These are phyloP conservation scores for Hexactinellida sp. DNA, from an alignment of 37 sponge, comb jelly and placozoan species.

Conservation along the genomic window DNA sequence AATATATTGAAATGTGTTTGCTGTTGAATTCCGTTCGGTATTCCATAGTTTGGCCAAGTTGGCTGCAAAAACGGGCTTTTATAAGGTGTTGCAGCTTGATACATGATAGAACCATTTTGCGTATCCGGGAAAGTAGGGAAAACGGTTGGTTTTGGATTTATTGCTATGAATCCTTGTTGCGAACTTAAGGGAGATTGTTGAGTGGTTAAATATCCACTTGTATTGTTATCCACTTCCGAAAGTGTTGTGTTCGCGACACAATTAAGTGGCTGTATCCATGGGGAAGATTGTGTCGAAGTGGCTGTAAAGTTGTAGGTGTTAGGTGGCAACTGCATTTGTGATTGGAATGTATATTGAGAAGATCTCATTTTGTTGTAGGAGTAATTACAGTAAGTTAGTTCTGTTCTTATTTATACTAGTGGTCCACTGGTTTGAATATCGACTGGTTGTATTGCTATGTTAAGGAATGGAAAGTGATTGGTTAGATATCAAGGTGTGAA, in stretches of 20 bases:
- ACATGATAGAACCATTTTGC: neutral
- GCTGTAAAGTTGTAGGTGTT: neutral
- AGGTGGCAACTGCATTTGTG: neutral
- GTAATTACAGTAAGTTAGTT: too few relatives aligned
- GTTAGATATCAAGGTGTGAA: too few relatives aligned
- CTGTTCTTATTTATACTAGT: too few relatives aligned
- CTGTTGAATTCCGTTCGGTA: neutral
- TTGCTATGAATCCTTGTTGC: neutral
- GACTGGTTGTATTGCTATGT: too few relatives aligned
- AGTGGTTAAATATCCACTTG: neutral
- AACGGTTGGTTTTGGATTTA: neutral
- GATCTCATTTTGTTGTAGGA: constrained; percentile 16
- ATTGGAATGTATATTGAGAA: neutral
- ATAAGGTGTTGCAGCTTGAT: neutral
- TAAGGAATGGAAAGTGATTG: too few relatives aligned
- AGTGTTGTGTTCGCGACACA: neutral
- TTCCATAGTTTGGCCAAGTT: neutral
- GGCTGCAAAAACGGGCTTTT: neutral
- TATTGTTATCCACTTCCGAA: neutral
- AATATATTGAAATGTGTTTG: neutral
- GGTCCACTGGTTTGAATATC: too few relatives aligned
- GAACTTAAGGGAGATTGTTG: neutral
- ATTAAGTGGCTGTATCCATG: neutral
- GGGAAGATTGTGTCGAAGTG: neutral
- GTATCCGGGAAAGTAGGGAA: neutral